phyloP scores from a whole-genome alignment of 1,140 invertebrate genomes.

The Drosophila paulistorum region DNA sequence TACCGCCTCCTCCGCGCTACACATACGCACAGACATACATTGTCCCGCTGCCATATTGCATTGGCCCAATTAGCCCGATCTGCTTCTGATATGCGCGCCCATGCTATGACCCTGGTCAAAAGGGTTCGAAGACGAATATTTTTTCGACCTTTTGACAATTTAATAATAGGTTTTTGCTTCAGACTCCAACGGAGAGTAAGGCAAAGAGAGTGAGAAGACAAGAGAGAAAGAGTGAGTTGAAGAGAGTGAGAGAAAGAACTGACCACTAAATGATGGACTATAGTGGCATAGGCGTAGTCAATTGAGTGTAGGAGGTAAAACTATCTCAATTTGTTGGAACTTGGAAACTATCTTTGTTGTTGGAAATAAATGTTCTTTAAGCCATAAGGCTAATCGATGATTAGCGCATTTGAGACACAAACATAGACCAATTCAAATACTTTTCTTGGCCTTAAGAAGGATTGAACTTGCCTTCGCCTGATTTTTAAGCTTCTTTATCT shows the following conservation, averaged over 20 bases:
- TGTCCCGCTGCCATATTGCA: slow-evolving; percentile 29
- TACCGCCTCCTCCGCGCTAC: slow-evolving; percentile 36
- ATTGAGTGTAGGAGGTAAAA: background rate
- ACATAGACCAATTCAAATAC: no score
- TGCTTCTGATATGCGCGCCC: slow-evolving; percentile 81
- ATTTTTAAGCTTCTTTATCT: no score
- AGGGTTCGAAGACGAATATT: slow-evolving; percentile 29
- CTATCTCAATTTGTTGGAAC: no score
- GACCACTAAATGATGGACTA: slow-evolving; percentile 65
- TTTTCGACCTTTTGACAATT: slow-evolving; percentile 79
- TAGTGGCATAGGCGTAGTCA: slow-evolving; percentile 17
- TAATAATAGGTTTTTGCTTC: slow-evolving; percentile 77
- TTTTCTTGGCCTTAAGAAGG: no score
- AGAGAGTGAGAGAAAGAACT: slow-evolving; percentile 15
- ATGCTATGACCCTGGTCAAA: slow-evolving; percentile 43
- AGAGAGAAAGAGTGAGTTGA: slow-evolving; percentile 16
- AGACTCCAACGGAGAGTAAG: slow-evolving; percentile 8
- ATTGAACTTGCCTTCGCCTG: no score
- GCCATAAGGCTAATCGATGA: no score
- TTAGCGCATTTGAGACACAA: no score
- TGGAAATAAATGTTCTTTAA: no score
- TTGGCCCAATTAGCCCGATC: slow-evolving; percentile 82
- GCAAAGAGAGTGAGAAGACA: slow-evolving; percentile 15
- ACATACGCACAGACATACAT: background rate
- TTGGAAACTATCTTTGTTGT: no score